These are phyloP conservation scores for Typhlichthys subterraneus DNA, from an alignment of 2,797 vertebrate genomes.

Conservation along the genomic window DNA sequence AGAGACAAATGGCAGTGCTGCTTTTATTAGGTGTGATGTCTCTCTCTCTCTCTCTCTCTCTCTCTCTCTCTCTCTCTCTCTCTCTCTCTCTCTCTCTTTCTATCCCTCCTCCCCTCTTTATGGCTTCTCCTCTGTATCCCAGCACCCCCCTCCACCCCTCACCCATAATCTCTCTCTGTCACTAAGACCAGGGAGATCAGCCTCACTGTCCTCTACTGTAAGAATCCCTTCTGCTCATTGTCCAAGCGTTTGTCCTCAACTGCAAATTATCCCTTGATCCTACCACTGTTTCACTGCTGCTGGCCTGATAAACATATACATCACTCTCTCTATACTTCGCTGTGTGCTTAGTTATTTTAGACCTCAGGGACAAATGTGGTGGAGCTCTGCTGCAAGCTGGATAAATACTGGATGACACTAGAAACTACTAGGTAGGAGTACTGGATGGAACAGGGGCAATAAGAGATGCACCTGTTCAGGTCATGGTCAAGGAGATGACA, in stretches of 20 bases:
- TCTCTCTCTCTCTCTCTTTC: background rate
- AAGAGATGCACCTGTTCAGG: too few relatives aligned
- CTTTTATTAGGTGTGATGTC: constrained; percentile 54
- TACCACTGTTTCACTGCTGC: background rate
- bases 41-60: constrained; percentile 32
- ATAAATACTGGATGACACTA: too few relatives aligned
- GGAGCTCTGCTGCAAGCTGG: too few relatives aligned
- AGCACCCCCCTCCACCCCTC: background rate
- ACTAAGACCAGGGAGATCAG: background rate
- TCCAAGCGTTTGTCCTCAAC: background rate
- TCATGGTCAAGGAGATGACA: too few relatives aligned
- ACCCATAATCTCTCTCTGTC: constrained; percentile 2
- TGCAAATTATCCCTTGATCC: background rate
- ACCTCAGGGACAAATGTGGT: too few relatives aligned
- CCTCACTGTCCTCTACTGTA: too few relatives aligned
- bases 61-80: constrained; percentile 22
- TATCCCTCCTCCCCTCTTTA: constrained; percentile 8
- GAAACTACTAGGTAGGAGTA: too few relatives aligned
- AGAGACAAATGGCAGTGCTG: constrained; percentile 79
- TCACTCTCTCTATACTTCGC: too few relatives aligned
- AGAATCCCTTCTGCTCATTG: too few relatives aligned
- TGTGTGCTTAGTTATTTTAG: too few relatives aligned
- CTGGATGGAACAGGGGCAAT: too few relatives aligned
- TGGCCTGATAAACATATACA: too few relatives aligned
- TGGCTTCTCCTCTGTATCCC: constrained; percentile 6